Evolutionary conservation across 2,888 invertebrate genomes (phyloP).

Genomic region (Eristalis pertinax): DNA sequence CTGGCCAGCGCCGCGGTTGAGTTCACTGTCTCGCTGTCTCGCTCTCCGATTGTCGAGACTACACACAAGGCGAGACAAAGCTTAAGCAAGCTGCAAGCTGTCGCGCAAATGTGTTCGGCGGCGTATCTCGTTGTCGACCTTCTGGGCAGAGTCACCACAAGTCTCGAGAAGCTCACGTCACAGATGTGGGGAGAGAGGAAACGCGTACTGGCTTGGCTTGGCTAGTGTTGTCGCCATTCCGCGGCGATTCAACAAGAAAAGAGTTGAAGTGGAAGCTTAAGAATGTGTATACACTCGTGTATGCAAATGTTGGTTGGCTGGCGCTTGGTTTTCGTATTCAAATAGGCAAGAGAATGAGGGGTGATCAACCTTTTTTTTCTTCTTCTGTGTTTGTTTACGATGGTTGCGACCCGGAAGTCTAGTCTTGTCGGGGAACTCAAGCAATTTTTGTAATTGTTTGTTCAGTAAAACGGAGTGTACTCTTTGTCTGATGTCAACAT

Average conservation of each 20-base stretch:
- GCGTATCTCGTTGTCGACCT: constrained; percentile 3
- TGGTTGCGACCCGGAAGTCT: neutral
- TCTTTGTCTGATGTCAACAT: no score
- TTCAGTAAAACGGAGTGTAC: no score
- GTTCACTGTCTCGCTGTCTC: constrained; percentile 50
- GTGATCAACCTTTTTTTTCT: constrained; percentile 21
- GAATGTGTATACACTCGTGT: neutral
- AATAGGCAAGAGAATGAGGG: constrained; percentile 17
- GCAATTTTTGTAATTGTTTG: neutral
- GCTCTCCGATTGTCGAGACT: constrained; percentile 48
- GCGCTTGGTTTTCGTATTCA: constrained; percentile 27
- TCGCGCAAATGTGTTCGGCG: neutral
- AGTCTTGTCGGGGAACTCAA: neutral
- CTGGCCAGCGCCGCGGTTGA: constrained; percentile 41
- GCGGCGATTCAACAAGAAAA: neutral
- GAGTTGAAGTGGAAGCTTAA: neutral
- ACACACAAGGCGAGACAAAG: constrained; percentile 21
- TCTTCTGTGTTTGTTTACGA: neutral
- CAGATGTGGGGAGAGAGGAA: neutral
- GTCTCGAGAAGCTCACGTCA: neutral
- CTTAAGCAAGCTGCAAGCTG: constrained; percentile 7
- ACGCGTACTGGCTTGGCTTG: neutral
- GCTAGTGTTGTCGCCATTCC: neutral
- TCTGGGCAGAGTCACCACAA: neutral
- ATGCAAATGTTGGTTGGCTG: neutral